Evolutionary conservation across 2,888 invertebrate species (phyloP), one percentile per base, ranked within the genome.

Genomic region (Digitonthophagus gazella): DNA sequence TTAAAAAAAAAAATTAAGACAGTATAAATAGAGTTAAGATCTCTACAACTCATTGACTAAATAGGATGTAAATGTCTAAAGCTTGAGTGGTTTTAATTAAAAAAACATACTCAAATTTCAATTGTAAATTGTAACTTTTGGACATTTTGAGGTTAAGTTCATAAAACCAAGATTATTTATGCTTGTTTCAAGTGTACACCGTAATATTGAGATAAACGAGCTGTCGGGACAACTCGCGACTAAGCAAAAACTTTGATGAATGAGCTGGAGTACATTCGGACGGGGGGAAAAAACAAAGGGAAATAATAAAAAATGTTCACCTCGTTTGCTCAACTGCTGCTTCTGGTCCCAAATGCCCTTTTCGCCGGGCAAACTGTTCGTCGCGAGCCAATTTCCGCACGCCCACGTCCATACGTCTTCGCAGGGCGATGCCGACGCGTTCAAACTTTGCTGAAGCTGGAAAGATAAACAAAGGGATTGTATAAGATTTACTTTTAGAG

Each of bases 301-400:
- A 44, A 1, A 44, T 44, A 44, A 44, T 5, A 44, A 65, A 28
- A 44, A 20, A 15, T n/a, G 71, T 76, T 78, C 78, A 84, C 85
- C 83, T 76, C 82, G 77, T 71, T 78, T 78, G 71, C 80, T 76
- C 66, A 84, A 73, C 68, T 83, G 78, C 70, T 84, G 80, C 61
- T 80, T 78, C 54, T 82, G 77, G 73, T 83, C 83, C 84, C 85
- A 86, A 61, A 82, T 78, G 66, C 82, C 81, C 66, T 81, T 79
- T 64, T 83, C 84, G 15, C 80, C 77, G 0, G 86, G 85, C 58
- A 85, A 76, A 0, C 81, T 78, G 73, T 84, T 80, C 6, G 78
- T 78, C 15, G 78, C 74, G 15, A 85, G 75, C 85, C 86, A 88
- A 19, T 84, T 82, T 1, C 86, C 86, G 74, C 87, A 88, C 1